Evolutionary conservation across 2,797 vertebrate species (phyloP).

Genomic region (Acrossocheilus wenchowensis): DNA sequence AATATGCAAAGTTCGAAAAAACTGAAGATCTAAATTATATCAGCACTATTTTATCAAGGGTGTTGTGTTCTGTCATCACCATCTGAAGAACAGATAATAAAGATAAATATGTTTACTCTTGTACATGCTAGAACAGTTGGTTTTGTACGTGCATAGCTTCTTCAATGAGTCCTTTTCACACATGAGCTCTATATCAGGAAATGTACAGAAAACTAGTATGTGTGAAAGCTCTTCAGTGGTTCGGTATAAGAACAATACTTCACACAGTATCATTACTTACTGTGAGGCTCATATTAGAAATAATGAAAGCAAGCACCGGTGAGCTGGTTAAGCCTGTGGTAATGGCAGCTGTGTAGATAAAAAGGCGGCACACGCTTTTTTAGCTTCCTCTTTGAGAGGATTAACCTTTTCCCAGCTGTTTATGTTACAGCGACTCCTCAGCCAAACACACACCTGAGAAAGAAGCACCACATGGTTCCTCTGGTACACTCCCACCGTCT

Average conservation of each 20-base stretch:
- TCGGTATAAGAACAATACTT: constrained; percentile 23
- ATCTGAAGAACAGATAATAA: background rate
- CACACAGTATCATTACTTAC: constrained; percentile 24
- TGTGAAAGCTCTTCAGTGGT: background rate
- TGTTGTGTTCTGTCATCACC: background rate
- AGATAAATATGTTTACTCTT: background rate
- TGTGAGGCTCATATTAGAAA: constrained; percentile 27
- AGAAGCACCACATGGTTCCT: constrained; percentile 42
- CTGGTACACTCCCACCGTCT: constrained; percentile 46
- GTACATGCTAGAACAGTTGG: background rate
- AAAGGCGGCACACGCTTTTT: constrained; percentile 54
- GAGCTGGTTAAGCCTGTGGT: constrained; percentile 67
- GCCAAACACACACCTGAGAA: constrained; percentile 56
- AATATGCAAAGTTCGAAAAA: no score
- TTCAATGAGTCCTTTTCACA: background rate
- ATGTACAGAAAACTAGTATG: background rate
- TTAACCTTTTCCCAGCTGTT: constrained; percentile 77
- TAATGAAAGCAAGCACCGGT: constrained; percentile 44
- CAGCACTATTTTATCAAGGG: background rate
- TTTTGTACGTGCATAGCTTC: background rate
- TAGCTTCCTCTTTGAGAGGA: constrained; percentile 74
- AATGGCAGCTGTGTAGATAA: constrained; percentile 68
- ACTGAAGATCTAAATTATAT: background rate
- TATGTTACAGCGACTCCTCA: constrained; percentile 62
- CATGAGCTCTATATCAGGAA: background rate